Conservation (phyloP, 2,888 invertebrate species). For the Rotaria magnacalcarata region DNA sequence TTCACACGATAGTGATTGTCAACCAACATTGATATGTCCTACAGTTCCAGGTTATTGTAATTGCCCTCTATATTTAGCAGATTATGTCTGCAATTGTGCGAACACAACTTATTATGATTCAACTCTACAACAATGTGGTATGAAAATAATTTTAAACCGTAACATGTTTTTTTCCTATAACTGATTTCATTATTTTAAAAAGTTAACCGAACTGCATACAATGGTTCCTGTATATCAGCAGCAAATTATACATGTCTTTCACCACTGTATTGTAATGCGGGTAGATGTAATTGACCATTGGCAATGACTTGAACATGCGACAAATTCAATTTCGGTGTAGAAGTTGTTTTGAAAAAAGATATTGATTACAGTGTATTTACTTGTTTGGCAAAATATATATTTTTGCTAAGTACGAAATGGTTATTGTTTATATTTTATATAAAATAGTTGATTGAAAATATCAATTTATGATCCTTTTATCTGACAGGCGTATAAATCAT, state of each 20-base stretch:
- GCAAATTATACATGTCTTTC: background rate
- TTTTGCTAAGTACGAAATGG: background rate
- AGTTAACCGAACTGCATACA: background rate
- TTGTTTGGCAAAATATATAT: background rate
- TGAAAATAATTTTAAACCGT: background rate
- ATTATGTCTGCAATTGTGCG: background rate
- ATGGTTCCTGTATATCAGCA: background rate
- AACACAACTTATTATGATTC: background rate
- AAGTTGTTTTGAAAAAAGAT: background rate
- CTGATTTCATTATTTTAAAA: background rate
- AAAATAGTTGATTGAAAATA: background rate
- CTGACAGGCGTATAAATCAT: too few relatives aligned
- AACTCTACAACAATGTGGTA: background rate
- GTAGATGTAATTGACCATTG: background rate
- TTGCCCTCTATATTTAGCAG: background rate
- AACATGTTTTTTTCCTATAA: background rate
- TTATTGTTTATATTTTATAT: background rate
- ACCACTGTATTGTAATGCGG: background rate
- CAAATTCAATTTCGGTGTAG: background rate
- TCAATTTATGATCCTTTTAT: background rate
- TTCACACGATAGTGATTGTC: background rate
- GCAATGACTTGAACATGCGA: background rate
- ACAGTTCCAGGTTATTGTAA: background rate
- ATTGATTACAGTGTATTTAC: background rate
- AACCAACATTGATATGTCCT: background rate